Evolutionary conservation across 2,113 vertebrate genomes (phyloP), one percentile per base, ranked within the genome.

Genomic region (Syngnathus typhle): DNA sequence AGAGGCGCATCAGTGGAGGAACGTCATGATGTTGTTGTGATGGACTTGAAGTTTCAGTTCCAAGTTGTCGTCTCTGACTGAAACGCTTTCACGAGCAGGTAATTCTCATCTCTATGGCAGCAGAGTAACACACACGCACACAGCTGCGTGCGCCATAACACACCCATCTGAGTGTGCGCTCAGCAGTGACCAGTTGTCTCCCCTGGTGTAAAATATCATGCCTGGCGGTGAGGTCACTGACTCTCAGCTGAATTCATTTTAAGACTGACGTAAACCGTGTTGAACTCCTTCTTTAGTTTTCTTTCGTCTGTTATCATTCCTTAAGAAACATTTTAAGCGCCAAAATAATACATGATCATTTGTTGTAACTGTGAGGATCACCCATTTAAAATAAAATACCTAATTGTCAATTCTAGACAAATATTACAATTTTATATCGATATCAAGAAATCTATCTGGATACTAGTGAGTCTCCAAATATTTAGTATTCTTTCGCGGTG

Each of bases 181-280:
- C 78, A 66, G 73, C 67, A 47, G 67, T 65, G 77, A 77, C 67
- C 39, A n/a, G 75, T 82, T 65, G 60, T 77, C 71, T 84, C 64
- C 78, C 77, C 73, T 47, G 15, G 68, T 72, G 78, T 64, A 76
- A 74, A 71, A 76, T 43, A 51, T 37, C 27, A 65, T 36, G 44
- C 23, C 13, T 23, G 64, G 69, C 13, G 73, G 71, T 82, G 80
- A 86, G 84, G 80, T 86, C 79, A 87, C 49, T 69, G 58, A 43
- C 49, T 79, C 5, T 62, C 52, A 32, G 51, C 43, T 56, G 38
- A 70, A 47, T 65, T 75, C 38, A 63, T 49, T 74, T 75, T 16
- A 46, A 67, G 51, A 7, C 52, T 74, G 75, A 82, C 74, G 72
- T 69, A 74, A 78, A 77, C 71, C 15, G 0, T 32, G 52, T 51